These are phyloP conservation scores for Sturnus vulgaris DNA, from an alignment of 2,113 vertebrate species.

Conservation along the genomic window DNA sequence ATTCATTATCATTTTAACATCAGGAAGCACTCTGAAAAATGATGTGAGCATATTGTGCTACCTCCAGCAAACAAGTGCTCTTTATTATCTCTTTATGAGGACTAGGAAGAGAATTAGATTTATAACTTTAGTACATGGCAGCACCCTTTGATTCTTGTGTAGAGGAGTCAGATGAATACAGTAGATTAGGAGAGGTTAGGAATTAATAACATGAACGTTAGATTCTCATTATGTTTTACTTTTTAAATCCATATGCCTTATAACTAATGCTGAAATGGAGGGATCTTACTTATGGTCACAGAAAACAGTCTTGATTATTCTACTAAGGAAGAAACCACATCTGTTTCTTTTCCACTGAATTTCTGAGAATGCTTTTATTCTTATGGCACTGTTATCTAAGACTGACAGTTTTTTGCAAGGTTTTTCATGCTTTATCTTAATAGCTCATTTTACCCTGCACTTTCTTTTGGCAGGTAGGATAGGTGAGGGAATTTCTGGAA, in stretches of 20 bases:
- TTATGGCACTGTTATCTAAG: neutral
- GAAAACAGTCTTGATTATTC: neutral
- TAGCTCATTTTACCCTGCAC: neutral
- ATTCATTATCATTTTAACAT: conserved; percentile 23
- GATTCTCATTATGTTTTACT: neutral
- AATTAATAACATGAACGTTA: neutral
- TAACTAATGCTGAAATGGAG: neutral
- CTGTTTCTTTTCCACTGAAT: neutral
- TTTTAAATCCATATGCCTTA: neutral
- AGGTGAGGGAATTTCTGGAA: neutral
- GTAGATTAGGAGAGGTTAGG: neutral
- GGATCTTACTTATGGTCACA: neutral
- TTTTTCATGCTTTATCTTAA: neutral
- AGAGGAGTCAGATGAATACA: neutral
- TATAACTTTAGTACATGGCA: neutral
- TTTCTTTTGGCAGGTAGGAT: neutral
- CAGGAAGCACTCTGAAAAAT: neutral
- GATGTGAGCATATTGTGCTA: neutral
- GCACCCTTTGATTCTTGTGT: neutral
- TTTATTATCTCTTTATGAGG: conserved; percentile 1
- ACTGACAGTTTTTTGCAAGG: neutral
- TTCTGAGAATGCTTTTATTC: neutral
- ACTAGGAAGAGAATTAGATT: neutral
- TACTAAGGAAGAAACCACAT: neutral
- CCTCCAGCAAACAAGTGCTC: neutral